Percentiles rank a stretch among this genome's conserved stretches.
These are phyloP conservation scores for Eupeodes luniger DNA, from an alignment of 2,888 invertebrate genomes.

Conservation along the genomic window DNA sequence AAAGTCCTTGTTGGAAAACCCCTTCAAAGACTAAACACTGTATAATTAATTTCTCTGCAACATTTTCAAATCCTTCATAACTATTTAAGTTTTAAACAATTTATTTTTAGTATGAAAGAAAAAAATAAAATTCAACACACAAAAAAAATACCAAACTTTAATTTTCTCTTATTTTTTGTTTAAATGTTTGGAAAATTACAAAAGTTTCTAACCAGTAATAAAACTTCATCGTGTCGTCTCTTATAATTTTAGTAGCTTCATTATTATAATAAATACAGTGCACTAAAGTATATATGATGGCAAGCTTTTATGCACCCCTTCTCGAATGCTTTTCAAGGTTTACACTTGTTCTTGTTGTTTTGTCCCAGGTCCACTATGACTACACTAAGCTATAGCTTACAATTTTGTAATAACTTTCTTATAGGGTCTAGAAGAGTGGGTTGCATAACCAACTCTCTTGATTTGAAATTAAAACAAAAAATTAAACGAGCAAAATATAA, in stretches of 20 bases:
- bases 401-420: conserved; percentile 23
- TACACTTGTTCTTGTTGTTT: background rate
- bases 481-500: background rate
- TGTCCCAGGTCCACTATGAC: conserved; percentile 6
- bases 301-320: background rate
- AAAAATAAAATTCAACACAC: too few relatives aligned
- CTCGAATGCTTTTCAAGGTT: conserved; percentile 5
- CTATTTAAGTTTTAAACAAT: too few relatives aligned
- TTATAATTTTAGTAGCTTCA: background rate
- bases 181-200: background rate
- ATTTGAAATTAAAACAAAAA: conserved; percentile 22
- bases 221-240: background rate
- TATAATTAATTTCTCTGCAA: too few relatives aligned
- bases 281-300: background rate
- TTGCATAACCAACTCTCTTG: conserved; percentile 8
- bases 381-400: background rate
- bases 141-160: background rate
- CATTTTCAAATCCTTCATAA: too few relatives aligned
- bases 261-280: too few relatives aligned
- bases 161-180: background rate
- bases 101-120: too few relatives aligned
- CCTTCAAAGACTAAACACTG: too few relatives aligned
- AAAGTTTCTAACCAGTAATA: conserved; percentile 8
- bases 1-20: too few relatives aligned
- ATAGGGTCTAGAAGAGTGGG: background rate